Conservation (phyloP, 2,797 vertebrate genomes). For the Rallus crepitans region DNA sequence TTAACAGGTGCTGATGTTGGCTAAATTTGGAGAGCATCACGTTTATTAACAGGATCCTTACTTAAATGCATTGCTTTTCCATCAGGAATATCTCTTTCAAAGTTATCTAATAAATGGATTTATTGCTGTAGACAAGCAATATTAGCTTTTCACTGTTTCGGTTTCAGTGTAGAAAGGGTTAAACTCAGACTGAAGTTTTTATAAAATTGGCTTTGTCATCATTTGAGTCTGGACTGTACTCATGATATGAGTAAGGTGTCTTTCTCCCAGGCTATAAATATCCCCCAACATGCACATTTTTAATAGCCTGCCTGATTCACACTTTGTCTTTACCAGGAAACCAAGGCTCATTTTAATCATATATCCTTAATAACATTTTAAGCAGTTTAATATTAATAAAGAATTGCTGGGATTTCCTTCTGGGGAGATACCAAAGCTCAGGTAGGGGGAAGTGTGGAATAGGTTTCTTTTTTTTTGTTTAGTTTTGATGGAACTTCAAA, state of each 20-base stretch:
- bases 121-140: neutral
- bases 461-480: neutral
- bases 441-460: neutral
- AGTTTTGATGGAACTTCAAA: neutral
- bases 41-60: neutral
- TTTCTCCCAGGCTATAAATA: neutral
- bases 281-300: neutral
- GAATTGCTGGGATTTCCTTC: neutral
- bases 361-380: neutral
- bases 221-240: neutral
- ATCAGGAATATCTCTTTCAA: neutral
- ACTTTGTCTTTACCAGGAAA: neutral
- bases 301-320: neutral
- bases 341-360: neutral
- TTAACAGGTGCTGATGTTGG: neutral
- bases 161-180: neutral
- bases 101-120: neutral
- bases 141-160: neutral
- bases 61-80: neutral
- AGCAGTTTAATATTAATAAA: neutral
- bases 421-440: neutral
- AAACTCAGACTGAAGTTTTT: neutral
- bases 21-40: neutral
- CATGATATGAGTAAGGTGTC: neutral
- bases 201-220: neutral